phyloP scores from a whole-genome alignment of 2,113 vertebrate species.

The Rhea americana region DNA sequence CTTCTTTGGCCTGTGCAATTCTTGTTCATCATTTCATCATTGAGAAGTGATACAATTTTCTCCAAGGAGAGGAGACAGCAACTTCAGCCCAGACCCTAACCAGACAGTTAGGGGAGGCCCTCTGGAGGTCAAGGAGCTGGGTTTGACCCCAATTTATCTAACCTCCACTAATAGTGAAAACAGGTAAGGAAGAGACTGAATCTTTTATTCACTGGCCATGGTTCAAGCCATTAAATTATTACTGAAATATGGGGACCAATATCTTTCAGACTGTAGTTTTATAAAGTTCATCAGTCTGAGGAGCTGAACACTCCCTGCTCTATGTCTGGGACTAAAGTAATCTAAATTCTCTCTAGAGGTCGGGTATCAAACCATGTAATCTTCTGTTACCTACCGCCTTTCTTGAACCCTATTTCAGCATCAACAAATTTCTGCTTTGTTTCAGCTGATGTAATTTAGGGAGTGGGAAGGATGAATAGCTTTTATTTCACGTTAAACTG shows the following conservation, averaged over 20 bases:
- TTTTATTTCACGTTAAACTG: slow-evolving; percentile 47
- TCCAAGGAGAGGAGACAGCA: neutral
- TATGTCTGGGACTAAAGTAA: neutral
- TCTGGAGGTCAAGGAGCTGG: neutral
- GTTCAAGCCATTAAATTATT: neutral
- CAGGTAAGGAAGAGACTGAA: neutral
- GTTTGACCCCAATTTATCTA: neutral
- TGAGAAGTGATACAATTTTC: neutral
- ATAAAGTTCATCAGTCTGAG: neutral
- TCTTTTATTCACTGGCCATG: neutral
- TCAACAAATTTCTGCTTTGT: neutral
- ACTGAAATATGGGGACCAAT: neutral
- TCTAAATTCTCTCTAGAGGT: neutral
- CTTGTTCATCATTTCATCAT: neutral
- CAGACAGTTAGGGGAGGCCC: neutral
- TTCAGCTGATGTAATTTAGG: slow-evolving; percentile 18
- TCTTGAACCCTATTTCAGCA: neutral
- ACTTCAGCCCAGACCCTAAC: neutral
- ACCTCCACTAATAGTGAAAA: neutral
- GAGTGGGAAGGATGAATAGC: slow-evolving; percentile 18
- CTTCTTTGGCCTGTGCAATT: neutral
- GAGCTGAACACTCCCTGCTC: neutral
- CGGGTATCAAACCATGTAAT: neutral
- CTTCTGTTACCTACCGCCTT: neutral
- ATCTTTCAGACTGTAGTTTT: neutral